A percentile compares a stretch with the other conserved stretches of the same genome.
Evolutionary conservation across 2,888 invertebrate genomes (phyloP).

Genomic region (Ochropacha duplaris): DNA sequence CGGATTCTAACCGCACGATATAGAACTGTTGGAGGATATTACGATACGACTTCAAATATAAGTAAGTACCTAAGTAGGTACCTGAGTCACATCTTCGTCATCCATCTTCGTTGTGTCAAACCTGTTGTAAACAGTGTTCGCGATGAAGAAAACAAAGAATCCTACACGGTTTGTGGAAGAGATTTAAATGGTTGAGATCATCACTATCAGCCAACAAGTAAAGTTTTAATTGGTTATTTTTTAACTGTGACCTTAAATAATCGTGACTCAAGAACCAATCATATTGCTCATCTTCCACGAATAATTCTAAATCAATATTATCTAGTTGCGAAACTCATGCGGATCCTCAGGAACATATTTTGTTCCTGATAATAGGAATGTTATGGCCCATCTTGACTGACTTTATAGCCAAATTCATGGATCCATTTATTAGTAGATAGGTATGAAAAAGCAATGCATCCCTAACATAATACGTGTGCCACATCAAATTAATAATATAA

Average conservation of each 20-base stretch:
- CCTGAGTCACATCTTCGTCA: neutral
- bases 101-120: neutral
- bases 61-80: neutral
- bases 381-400: too few species aligned
- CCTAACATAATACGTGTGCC: too few species aligned
- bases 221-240: conserved; percentile 16
- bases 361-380: too few species aligned
- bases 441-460: too few species aligned
- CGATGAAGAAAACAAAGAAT: too few species aligned
- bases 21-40: neutral
- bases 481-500: too few species aligned
- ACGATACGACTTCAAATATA: neutral
- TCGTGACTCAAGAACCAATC: conserved; percentile 30
- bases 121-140: too few species aligned
- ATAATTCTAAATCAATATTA: too few species aligned
- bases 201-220: conserved; percentile 31
- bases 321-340: too few species aligned
- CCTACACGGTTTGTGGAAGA: neutral
- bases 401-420: too few species aligned
- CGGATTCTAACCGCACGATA: neutral
- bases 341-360: too few species aligned
- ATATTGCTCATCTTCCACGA: neutral
- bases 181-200: conserved; percentile 48
- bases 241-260: conserved; percentile 35
- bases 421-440: too few species aligned